Base-by-base conservation (phyloP, 2,113 vertebrate genomes). In the Hippopotamus amphibius region DNA sequence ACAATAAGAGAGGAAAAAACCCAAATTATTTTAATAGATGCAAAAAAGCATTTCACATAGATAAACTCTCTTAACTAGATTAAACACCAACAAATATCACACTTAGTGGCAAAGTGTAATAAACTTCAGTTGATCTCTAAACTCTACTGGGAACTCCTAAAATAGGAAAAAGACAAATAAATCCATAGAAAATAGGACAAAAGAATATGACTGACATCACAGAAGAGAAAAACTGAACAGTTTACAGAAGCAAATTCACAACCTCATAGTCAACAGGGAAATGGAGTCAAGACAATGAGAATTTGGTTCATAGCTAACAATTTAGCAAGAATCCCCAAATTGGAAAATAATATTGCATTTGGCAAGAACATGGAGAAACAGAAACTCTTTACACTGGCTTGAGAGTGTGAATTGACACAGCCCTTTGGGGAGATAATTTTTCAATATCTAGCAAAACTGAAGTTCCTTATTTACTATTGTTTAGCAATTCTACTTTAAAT, bases 401-500 rank as follows among this genome's bases (percentile, higher is more conserved):
- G 50, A 82, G 21, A 14, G 11, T 65, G 71, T 69, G 59, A 95
- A 71, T 12, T 88, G 37, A 33, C 59, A 81, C 22, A 57, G 24
- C 11, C 33, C 41, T 41, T 90, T 71, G 28, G 46, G 57, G 61
- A 48, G 16, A 46, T 33, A 61, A 26, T 66, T 85, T 95, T 80
- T 81, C 50, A 59, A 24, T 69, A 76, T 24, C 43, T 50, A 55
- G 17, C 30, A 82, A 93, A 82, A 80, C 41, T 46, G 21, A 81
- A 93, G 8, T 61, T 93, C 33, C 55, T 93, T 65, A 90, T 43
- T 88, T 82, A 88, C 4, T 69, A 14, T n/a, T 71, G 17, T 17
- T 90, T 63, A 87, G 65, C 53, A 93, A 46, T 53, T 82, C 46
- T 85, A 72, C 16, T 86, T 92, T 94, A 88, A 83, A 50, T 48